phyloP scores from a whole-genome alignment of 2,797 vertebrate genomes.

The Apogon talboti region DNA sequence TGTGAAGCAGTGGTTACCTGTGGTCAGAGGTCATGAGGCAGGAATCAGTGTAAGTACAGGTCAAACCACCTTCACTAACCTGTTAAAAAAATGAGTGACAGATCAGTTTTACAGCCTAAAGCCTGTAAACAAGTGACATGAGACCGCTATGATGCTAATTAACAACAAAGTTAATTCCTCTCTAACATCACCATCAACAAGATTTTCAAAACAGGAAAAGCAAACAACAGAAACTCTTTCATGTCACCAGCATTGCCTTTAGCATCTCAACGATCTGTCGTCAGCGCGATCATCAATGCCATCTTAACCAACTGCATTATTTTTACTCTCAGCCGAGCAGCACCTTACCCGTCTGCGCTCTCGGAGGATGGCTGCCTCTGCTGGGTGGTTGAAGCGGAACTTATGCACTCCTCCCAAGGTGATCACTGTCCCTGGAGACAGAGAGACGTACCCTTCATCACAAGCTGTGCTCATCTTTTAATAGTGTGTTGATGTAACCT shows the following conservation, averaged over 20 bases:
- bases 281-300: conserved; percentile 21
- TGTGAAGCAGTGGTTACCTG: conserved; percentile 68
- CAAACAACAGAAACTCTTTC: not conserved
- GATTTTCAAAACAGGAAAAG: not conserved
- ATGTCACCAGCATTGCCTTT: conserved; percentile 6
- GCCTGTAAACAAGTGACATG: too few species aligned
- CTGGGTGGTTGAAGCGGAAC: conserved; percentile 97
- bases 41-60: conserved; percentile 79
- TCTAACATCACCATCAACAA: not conserved
- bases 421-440: conserved; percentile 89
- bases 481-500: conserved; percentile 20
- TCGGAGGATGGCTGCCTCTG: conserved; percentile 92
- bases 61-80: conserved; percentile 82
- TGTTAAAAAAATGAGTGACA: conserved; percentile 58
- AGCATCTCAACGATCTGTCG: conserved; percentile 13
- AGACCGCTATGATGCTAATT: too few species aligned
- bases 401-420: conserved; percentile 90
- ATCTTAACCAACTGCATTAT: conserved; percentile 24
- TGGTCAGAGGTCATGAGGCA: conserved; percentile 46
- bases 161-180: too few species aligned
- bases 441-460: conserved; percentile 42
- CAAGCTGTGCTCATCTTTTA: conserved; percentile 35
- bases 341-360: conserved; percentile 89
- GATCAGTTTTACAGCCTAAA: not conserved
- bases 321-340: conserved; percentile 22